Base-by-base conservation (phyloP, 2,797 vertebrate species). In the Apogon talboti region DNA sequence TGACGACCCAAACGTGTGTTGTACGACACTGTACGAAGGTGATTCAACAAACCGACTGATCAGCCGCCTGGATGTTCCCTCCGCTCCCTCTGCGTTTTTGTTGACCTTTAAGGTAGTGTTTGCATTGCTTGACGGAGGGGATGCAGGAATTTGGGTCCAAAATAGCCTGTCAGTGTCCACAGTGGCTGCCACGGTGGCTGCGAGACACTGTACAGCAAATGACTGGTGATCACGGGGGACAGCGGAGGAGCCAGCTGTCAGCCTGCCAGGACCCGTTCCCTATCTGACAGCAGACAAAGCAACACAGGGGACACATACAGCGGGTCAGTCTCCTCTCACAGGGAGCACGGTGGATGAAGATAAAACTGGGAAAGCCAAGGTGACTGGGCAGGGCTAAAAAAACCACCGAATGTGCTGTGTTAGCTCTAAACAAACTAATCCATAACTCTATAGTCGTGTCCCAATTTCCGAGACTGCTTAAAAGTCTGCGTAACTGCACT, bases 91-190 rank as follows among this genome's bases (percentile, higher is more conserved):
- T 15, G 70, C 38, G 28, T 68, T 74, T 63, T 67, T 81, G 84
- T 74, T 85, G 82, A 86, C 79, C 77, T 87, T 85, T 76, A 76
- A 80, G 82, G 83, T 70, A 55, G 48, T 44, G 71, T 82, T 85
- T 85, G 85, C 82, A 87, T 89, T 76, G 58, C 74, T 68, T 80
- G 79, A 87, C 82, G 77, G 66, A 61, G 68, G 68, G 78, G 82
- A 81, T 86, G 82, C 69, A 76, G 59, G 69, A 88, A 91, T 85
- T 73, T 84, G 62, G 45, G 75, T 87, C 79, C 66, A 84, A 88
- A 92, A 92, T 90, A 91, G 83, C 79, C 71, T 41, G 83, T 82
- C 76, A 71, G 68, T 76, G 86, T 88, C 76, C 77, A 79, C 68
- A 66, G 43, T 68, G 67, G 74, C 84, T 74, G 78, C 73, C 73